Evolutionary conservation across 2,113 vertebrate genomes (phyloP), one percentile per base, ranked within the genome.

Genomic region (Gymnorhina tibicen): DNA sequence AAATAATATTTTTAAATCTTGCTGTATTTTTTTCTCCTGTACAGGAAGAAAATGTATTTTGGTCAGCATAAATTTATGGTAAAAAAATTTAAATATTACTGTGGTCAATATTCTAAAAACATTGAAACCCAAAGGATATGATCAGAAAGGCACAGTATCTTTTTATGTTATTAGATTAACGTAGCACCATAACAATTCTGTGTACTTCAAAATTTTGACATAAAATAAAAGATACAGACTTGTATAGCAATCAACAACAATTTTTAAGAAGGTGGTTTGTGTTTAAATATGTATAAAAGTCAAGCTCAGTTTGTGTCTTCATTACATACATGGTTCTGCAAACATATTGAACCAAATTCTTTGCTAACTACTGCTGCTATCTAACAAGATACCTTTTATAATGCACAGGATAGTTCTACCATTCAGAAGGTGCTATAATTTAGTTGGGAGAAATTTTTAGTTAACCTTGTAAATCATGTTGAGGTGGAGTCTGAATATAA

Each of bases 301-400:
- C 59, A 93, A 88, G 64, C 21, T 87, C 77, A 68, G 30, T 49
- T 85, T 30, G 67, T 87, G 66, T 70, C 58, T 87, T 90, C 62
- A 63, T 74, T 92, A 90, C 96, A 72, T 84, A 35, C 4, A 19
- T 59, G 26, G 66, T 95, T 93, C 85, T 88, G 64, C 62, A 89
- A 86, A 81, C 78, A 50, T 24, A 63, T 1, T 28, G 55, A 94
- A 90, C 46, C 60, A 80, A 77, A 84, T 70, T 56, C 62, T 53
- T 91, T 35, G 14, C 70, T 81, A 91, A 64, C 93, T 95, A 87
- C 58, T 74, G 68, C 78, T 90, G n/a, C 94, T 96, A 89, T 63
- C 44, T 95, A 93, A 62, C 26, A 85, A 85, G 33, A n/a, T 80
- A 89, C 7, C 33, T 83, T 56, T 77, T 74, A 60, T 41, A 93